phyloP scores from a whole-genome alignment of 2,888 invertebrate species.

The Xanthorhoe designata region DNA sequence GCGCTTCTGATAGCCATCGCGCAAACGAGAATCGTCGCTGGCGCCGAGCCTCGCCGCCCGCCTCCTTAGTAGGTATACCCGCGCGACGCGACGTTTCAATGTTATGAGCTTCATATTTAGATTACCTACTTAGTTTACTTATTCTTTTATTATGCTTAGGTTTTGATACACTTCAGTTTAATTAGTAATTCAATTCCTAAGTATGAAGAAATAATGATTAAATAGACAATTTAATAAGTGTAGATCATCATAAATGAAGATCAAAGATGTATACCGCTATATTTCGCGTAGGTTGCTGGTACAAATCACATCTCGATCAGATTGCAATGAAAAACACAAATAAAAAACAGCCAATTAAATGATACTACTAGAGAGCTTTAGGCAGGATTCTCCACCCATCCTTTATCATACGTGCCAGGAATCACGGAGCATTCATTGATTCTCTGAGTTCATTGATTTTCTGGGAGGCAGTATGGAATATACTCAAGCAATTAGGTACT shows the following conservation, averaged over 20 bases:
- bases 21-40: conserved; percentile 80
- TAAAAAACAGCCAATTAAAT: conserved; percentile 13
- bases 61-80: conserved; percentile 23
- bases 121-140: too few relatives aligned
- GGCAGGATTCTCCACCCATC: conserved; percentile 37
- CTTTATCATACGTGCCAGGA: conserved; percentile 50
- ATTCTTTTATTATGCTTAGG: conserved; percentile 4
- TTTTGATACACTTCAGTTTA: background rate
- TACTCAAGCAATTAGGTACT: background rate
- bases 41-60: conserved; percentile 69
- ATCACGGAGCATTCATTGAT: conserved; percentile 41
- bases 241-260: too few relatives aligned
- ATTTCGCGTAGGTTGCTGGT: too few relatives aligned
- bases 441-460: conserved; percentile 13
- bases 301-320: background rate
- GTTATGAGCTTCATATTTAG: conserved; percentile 17
- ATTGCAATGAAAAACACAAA: background rate
- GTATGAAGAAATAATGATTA: too few relatives aligned
- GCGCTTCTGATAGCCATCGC: conserved; percentile 84
- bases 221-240: too few relatives aligned
- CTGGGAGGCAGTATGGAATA: background rate
- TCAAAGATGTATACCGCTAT: too few relatives aligned
- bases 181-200: too few relatives aligned
- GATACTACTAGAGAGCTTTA: conserved; percentile 27
- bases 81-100: conserved; percentile 17